These are phyloP conservation scores for Calcarius lapponicus DNA, from an alignment of 2,797 vertebrate genomes.

Conservation along the genomic window DNA sequence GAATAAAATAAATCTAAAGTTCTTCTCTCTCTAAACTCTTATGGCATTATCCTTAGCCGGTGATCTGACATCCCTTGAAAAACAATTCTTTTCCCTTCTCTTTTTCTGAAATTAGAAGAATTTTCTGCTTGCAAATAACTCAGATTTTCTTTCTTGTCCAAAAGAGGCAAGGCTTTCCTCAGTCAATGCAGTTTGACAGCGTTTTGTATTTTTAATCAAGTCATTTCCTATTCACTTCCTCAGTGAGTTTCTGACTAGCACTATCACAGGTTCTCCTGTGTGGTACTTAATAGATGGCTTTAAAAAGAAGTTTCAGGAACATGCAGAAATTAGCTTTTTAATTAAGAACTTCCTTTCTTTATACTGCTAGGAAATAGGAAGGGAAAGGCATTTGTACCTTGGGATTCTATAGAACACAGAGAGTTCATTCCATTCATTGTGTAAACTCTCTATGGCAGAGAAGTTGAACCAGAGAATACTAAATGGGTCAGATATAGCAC, in stretches of 20 bases:
- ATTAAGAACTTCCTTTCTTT: slow-evolving; percentile 55
- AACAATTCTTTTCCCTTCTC: neutral
- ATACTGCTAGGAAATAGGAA: slow-evolving; percentile 41
- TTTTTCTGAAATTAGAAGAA: neutral
- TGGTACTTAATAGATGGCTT: neutral
- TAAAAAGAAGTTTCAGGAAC: slow-evolving; percentile 15
- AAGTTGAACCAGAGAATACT: neutral
- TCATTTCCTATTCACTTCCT: slow-evolving; percentile 49
- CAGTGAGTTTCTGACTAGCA: neutral
- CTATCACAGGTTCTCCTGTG: neutral
- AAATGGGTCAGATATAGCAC: neutral
- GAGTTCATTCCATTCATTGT: neutral
- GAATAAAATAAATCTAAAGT: neutral
- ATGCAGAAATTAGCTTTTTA: slow-evolving; percentile 26
- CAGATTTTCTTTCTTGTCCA: neutral
- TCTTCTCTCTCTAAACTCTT: neutral
- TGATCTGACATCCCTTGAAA: neutral
- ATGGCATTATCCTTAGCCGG: neutral
- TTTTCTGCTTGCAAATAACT: neutral
- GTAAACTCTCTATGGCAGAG: neutral
- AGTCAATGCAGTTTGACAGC: neutral
- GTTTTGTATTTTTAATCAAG: slow-evolving; percentile 20
- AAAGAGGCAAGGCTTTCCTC: neutral
- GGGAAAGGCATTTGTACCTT: neutral
- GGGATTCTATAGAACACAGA: neutral